Base-by-base conservation (phyloP, 1,140 invertebrate species). In the Drosophila asahinai region DNA sequence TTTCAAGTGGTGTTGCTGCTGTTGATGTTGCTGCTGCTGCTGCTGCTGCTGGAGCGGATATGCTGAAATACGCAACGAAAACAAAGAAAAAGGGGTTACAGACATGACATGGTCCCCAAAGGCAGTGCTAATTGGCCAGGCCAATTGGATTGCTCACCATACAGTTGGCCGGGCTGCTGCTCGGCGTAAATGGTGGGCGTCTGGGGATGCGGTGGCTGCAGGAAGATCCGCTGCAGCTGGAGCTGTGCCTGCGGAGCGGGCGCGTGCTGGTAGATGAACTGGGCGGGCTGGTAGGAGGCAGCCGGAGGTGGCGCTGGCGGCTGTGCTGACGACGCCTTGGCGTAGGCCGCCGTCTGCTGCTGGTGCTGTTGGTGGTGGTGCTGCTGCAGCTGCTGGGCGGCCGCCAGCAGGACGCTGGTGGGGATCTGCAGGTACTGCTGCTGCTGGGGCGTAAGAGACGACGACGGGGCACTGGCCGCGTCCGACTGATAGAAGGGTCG, bases 371-470 rank as follows among this genome's bases (percentile, higher is more conserved):
- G 81, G 0, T 84, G 77, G 4, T 87, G 83, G 1, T 86, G 80
- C 22, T 82, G 83, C n/a, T 86, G 84, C 38, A 84, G 52, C 36
- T 91, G 86, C 30, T 89, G 79, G 17, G 81, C 76, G n/a, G 86
- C 81, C 15, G 89, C 89, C 5, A 89, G 52, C 36, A 91, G 47
- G 7, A 86, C 42, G 30, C 74, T 89, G 27, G 89, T 82, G 8
- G 89, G 89, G n/a, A 91, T 79, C 49, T 91, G 89, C n/a, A 91
- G 14, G 52, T 86, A 89, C 4, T 83, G 86, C 55, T 81, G 76
- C 30, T 81, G 82, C 14, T 52, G 72, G 14, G 3, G 68, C 9
- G 14, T 54, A 52, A 9, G 11, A n/a, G 51, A 1, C 7, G 73
- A 36, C 27, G 75, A 45, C 0, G 81, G 71, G 2, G 86, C 74